Base-by-base conservation (phyloP, 1,140 invertebrate species). In the Brachionus paranguensis region DNA sequence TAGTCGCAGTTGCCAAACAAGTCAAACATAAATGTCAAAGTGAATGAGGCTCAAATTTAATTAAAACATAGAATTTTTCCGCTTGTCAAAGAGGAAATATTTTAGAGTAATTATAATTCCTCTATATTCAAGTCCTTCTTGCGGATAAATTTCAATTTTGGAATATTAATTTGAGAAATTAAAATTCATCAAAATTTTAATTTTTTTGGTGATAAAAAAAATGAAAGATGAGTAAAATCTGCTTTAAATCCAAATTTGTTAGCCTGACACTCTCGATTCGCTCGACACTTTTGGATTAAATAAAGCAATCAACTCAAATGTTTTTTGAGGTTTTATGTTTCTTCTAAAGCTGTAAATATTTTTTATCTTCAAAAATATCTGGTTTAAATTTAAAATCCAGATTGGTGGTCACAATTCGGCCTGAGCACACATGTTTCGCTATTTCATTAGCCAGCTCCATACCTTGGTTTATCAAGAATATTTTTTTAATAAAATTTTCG, bases 241-340 rank as follows among this genome's bases (percentile, higher is more conserved):
- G 53, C 53, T 60, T 60, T 60, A 24, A 60, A 60, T 60, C 53
- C 20, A 60, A 60, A 20, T 60, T 60, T 60, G 53, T 20, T 60
- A 11, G 17, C 7, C 53, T 60, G 53, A 60, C 53, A 20, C 33
- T 37, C 33, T 37, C 5, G 53, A 60, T 60, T 60, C 53, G 53
- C 53, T 24, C 53, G 53, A 60, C 53, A 60, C 53, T 60, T 60
- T 60, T 60, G 53, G 53, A 60, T 60, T 20, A 60, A 60, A 27
- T 60, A 60, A 60, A 60, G 17, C 53, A 60, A 60, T 60, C 53
- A 60, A 60, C 17, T 60, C 53, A 20, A 60, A 60, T 60, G 53
- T 60, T 60, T 60, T 53, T 60, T 60, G 20, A 60, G 65, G 27
- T 72, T 72, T 72, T 72, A 41, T 72, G 17, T 72, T 72, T 72